Conservation (phyloP, 2,888 invertebrate genomes). For the Drosophila setosimentum region DNA sequence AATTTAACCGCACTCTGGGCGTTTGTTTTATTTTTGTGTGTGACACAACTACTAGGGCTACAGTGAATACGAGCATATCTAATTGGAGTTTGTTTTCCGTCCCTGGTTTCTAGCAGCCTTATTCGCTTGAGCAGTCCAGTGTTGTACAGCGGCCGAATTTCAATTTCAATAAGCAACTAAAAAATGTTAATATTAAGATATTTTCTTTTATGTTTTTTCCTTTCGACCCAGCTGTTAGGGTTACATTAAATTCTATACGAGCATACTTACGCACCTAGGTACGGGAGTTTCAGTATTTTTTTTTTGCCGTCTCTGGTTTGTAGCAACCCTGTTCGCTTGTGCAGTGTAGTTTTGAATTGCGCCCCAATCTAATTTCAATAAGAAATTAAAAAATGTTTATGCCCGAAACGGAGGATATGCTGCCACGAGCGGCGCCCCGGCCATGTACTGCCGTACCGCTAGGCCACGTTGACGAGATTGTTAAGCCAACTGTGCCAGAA, state of each 20-base stretch:
- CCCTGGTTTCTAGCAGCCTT: constrained; percentile 21
- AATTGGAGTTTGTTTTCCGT: neutral
- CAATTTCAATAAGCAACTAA: constrained; percentile 40
- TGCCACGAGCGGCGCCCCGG: constrained; percentile 82
- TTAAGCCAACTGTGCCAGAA: constrained; percentile 74
- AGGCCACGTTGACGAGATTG: constrained; percentile 48
- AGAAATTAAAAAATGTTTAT: constrained; percentile 69
- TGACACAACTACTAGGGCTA: constrained; percentile 48
- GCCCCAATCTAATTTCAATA: constrained; percentile 63
- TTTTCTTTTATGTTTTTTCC: neutral
- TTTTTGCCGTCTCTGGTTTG: constrained; percentile 6
- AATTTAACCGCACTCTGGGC: neutral
- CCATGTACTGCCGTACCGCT: constrained; percentile 66
- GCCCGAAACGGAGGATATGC: constrained; percentile 82
- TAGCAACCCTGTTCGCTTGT: constrained; percentile 28
- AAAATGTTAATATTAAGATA: constrained; percentile 68
- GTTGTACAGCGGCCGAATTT: constrained; percentile 58
- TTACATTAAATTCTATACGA: constrained; percentile 10
- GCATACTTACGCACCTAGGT: neutral
- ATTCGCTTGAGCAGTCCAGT: constrained; percentile 25
- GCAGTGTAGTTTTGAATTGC: constrained; percentile 27
- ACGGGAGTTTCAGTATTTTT: neutral
- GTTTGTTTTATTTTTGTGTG: neutral
- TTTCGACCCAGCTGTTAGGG: constrained; percentile 32
- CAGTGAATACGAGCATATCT: constrained; percentile 1